phyloP scores from a whole-genome alignment of 1,140 invertebrate species.

The Dufourea novaeangliae region DNA sequence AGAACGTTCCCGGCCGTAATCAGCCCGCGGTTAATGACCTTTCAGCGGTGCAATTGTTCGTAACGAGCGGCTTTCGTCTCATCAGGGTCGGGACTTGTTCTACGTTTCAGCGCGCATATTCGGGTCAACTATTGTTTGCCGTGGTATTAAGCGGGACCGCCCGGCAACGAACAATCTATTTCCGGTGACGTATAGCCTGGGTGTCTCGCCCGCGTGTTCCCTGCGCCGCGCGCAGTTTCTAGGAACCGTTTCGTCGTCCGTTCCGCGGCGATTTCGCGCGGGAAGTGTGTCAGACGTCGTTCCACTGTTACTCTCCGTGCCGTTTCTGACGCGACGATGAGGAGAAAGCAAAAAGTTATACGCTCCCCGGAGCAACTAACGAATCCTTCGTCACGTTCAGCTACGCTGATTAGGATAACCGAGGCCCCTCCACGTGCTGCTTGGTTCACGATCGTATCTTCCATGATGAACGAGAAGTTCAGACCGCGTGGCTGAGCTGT shows the following conservation, averaged over 20 bases:
- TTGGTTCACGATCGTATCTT: too few species aligned
- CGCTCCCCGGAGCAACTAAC: constrained; percentile 47
- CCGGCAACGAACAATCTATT: constrained; percentile 62
- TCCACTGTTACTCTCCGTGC: constrained; percentile 37
- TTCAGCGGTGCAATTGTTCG: constrained; percentile 41
- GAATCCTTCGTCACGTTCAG: constrained; percentile 35
- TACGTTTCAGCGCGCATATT: constrained; percentile 63
- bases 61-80: constrained; percentile 49
- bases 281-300: constrained; percentile 55
- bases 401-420: too few species aligned
- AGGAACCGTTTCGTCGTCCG: constrained; percentile 11
- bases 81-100: constrained; percentile 45
- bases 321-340: constrained; percentile 12
- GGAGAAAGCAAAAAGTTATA: constrained; percentile 58
- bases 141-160: constrained; percentile 59
- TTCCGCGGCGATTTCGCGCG: neutral
- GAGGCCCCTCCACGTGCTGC: too few species aligned
- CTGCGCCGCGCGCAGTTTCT: constrained; percentile 19
- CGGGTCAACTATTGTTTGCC: constrained; percentile 67
- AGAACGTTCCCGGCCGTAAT: constrained; percentile 26
- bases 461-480: too few species aligned
- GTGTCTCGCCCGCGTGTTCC: constrained; percentile 20
- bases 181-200: constrained; percentile 62
- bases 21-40: constrained; percentile 48
- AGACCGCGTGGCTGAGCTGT: too few species aligned